Evolutionary conservation across 2,888 invertebrate genomes (phyloP).

Genomic region (Palloptera scutellata): DNA sequence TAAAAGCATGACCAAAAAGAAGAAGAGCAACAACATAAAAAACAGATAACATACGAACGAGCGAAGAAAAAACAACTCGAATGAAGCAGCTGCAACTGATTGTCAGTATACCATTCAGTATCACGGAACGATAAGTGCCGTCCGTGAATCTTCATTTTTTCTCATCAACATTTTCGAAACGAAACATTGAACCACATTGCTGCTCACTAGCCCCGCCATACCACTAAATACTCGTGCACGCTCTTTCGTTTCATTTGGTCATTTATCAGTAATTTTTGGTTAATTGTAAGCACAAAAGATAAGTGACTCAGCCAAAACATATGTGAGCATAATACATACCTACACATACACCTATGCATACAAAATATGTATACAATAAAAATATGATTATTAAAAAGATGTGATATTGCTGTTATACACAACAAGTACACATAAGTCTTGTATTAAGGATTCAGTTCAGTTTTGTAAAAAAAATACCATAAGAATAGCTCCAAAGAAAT

Average conservation of each 20-base stretch:
- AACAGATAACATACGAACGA: constrained; percentile 6
- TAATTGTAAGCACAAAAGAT: constrained; percentile 17
- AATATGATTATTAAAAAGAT: not conserved
- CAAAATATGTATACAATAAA: too few relatives aligned
- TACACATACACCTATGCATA: too few relatives aligned
- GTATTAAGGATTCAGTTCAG: too few relatives aligned
- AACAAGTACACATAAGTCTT: too few relatives aligned
- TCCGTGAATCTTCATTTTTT: not conserved
- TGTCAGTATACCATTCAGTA: constrained; percentile 19
- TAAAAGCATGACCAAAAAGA: not conserved
- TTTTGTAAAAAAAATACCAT: too few relatives aligned
- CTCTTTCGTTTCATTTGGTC: not conserved
- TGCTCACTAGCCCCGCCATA: too few relatives aligned
- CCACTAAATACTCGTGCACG: not conserved
- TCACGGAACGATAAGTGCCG: not conserved
- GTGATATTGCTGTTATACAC: not conserved
- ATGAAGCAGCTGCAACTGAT: constrained; percentile 38
- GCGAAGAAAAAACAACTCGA: constrained; percentile 15
- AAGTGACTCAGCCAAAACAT: constrained; percentile 1
- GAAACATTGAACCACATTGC: too few relatives aligned
- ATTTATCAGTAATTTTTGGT: constrained; percentile 22
- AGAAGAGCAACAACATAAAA: constrained; percentile 2
- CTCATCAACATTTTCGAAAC: constrained; percentile 8
- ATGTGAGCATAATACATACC: not conserved
- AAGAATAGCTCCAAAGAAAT: too few relatives aligned